These are phyloP conservation scores for Scortum barcoo DNA, from an alignment of 2,113 vertebrate species.

Conservation along the genomic window DNA sequence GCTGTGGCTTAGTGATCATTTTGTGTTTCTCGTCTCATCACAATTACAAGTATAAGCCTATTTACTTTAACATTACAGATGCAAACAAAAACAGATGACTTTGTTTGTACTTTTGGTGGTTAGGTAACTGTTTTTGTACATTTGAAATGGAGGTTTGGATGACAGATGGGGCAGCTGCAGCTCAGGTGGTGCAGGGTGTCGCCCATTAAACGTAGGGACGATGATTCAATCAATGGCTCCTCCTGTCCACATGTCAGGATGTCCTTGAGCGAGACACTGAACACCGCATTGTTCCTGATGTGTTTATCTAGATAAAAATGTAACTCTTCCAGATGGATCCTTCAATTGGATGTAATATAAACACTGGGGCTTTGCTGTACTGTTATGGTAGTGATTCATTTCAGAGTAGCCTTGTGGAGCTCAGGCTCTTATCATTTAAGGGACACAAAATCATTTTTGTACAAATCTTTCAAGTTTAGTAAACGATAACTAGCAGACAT, in stretches of 20 bases:
- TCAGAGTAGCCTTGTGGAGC: not conserved
- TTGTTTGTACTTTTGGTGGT: not conserved
- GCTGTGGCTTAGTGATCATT: not conserved
- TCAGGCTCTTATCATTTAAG: not conserved
- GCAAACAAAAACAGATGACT: not conserved
- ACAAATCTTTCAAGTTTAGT: not conserved
- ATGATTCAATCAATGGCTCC: not conserved
- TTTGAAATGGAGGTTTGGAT: not conserved
- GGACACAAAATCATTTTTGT: not conserved
- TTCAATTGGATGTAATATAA: not conserved
- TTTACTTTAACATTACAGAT: not conserved
- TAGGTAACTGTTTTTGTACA: not conserved
- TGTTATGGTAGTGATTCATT: not conserved
- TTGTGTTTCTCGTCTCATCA: not conserved
- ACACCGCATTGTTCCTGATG: not conserved
- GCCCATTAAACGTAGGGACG: not conserved
- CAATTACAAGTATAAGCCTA: not conserved
- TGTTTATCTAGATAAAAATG: not conserved
- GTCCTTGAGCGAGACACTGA: not conserved
- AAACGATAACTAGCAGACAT: not conserved
- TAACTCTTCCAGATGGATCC: not conserved
- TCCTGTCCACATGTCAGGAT: not conserved
- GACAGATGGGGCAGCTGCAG: not conserved
- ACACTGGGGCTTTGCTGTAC: not conserved
- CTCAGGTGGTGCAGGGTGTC: slow-evolving; percentile 7